Percentiles rank a stretch among this genome's conserved stretches.
These are phyloP conservation scores for Coecobrya sp. DNA, from an alignment of 2,888 invertebrate genomes.

Conservation along the genomic window DNA sequence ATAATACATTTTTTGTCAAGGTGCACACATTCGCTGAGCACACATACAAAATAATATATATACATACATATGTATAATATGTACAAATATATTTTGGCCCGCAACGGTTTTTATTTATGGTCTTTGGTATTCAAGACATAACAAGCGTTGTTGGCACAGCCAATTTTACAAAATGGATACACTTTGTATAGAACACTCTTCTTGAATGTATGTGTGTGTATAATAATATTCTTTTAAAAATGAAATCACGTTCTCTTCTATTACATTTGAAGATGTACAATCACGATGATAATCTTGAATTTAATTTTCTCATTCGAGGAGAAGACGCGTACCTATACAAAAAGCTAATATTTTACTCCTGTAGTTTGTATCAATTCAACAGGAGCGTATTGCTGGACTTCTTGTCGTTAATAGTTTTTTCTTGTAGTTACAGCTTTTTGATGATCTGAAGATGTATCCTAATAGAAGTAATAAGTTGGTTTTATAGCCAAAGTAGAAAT, in stretches of 20 bases:
- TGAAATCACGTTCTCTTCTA: conserved; percentile 75
- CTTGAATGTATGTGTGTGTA: neutral
- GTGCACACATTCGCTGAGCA: too few relatives aligned
- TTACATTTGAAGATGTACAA: conserved; percentile 53
- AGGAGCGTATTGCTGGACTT: conserved; percentile 18
- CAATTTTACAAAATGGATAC: neutral
- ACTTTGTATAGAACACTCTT: neutral
- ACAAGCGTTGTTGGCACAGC: neutral
- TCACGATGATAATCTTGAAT: conserved; percentile 64
- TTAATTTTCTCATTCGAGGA: conserved; percentile 42
- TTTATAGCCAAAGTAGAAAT: neutral
- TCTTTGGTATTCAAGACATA: conserved; percentile 20
- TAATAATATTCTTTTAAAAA: conserved; percentile 59
- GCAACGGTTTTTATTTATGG: conserved; percentile 27
- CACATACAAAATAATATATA: neutral
- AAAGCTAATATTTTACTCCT: neutral
- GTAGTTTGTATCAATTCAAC: conserved; percentile 10
- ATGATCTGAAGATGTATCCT: conserved; percentile 1
- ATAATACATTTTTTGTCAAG: conserved; percentile 22
- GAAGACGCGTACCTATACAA: neutral
- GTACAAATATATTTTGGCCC: neutral
- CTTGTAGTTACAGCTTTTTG: neutral
- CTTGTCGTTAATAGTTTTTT: conserved; percentile 35
- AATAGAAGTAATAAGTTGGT: neutral
- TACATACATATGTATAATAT: neutral